These are phyloP conservation scores for Brienomyrus brachyistius DNA, from an alignment of 2,113 vertebrate genomes.

Conservation along the genomic window DNA sequence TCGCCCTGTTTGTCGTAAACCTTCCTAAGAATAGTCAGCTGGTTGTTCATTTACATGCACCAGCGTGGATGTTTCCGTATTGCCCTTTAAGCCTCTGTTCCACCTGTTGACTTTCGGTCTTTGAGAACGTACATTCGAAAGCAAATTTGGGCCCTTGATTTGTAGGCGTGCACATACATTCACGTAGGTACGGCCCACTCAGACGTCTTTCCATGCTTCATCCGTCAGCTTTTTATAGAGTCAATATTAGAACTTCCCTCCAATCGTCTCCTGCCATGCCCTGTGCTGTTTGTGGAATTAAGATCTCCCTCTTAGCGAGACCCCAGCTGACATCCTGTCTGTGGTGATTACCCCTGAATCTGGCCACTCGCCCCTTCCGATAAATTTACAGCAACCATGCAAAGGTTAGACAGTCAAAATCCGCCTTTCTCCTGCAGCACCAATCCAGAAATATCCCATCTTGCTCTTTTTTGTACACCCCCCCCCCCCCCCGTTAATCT, in stretches of 20 bases:
- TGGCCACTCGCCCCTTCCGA: not conserved
- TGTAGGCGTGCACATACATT: not conserved
- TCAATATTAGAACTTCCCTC: conserved; percentile 19
- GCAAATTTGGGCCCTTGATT: no score
- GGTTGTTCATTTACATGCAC: not conserved
- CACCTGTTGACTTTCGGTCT: not conserved
- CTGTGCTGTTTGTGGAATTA: not conserved
- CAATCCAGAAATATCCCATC: not conserved
- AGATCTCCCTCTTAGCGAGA: not conserved
- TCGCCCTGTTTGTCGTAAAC: not conserved
- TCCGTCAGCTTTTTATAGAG: not conserved
- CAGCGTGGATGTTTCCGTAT: not conserved
- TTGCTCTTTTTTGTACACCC: not conserved
- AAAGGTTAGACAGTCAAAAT: not conserved
- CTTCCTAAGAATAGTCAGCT: not conserved
- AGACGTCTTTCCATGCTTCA: not conserved
- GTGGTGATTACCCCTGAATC: not conserved
- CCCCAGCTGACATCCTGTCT: not conserved
- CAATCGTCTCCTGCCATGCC: not conserved
- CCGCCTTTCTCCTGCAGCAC: not conserved
- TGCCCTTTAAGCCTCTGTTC: not conserved
- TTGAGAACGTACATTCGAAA: not conserved
- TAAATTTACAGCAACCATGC: not conserved
- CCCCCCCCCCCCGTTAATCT: not conserved
- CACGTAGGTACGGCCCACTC: not conserved